Conservation (phyloP, 1,140 invertebrate species). For the Lethrus apterus region DNA sequence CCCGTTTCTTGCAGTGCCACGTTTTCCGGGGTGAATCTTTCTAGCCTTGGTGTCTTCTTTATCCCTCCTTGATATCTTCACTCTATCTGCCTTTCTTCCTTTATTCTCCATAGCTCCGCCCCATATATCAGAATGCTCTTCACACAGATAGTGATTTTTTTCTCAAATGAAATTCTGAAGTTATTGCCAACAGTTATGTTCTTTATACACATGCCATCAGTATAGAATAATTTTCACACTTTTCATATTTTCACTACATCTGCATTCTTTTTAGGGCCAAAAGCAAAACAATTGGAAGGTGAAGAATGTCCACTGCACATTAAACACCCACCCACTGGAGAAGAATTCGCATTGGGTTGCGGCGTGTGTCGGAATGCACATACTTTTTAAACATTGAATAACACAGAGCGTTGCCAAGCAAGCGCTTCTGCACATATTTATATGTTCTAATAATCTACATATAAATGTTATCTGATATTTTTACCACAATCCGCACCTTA, state of each 20-base stretch:
- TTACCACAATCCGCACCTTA: no score
- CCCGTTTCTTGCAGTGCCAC: no score
- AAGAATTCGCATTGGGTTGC: conserved; percentile 97
- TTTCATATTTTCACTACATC: neutral
- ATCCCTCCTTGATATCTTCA: neutral
- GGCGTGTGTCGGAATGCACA: conserved; percentile 96
- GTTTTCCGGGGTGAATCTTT: neutral
- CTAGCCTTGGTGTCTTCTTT: no score
- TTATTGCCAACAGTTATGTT: no score
- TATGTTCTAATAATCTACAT: no score
- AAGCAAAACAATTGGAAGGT: conserved; percentile 84
- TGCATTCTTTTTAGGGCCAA: conserved; percentile 61
- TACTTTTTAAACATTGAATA: conserved; percentile 87
- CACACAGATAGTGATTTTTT: no score
- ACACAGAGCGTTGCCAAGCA: no score
- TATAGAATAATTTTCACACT: neutral
- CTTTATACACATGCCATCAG: neutral
- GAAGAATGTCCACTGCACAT: conserved; percentile 94
- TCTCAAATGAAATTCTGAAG: no score
- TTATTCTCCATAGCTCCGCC: no score
- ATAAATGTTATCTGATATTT: no score
- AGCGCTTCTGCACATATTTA: no score
- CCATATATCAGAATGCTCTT: no score
- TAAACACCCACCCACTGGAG: conserved; percentile 92
- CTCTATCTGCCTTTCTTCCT: neutral